A percentile compares a stretch with the other conserved stretches of the same genome.
Evolutionary conservation across 2,797 vertebrate genomes (phyloP).

Genomic region (Smutsia temminckii): DNA sequence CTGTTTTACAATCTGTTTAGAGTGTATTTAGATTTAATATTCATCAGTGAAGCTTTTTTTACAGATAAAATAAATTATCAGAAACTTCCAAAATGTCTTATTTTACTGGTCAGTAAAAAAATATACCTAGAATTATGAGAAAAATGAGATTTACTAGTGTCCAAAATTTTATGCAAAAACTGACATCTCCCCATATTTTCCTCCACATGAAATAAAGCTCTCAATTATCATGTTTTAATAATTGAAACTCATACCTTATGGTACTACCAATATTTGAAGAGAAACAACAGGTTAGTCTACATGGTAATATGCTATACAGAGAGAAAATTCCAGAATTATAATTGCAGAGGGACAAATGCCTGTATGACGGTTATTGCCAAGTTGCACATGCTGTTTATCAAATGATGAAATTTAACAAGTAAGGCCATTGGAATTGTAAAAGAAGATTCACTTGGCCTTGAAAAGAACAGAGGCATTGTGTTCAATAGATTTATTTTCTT

Average conservation of each 20-base stretch:
- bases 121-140: neutral
- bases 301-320: neutral
- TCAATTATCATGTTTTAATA: neutral
- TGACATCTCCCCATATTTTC: neutral
- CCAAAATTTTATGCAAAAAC: neutral
- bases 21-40: slow-evolving; percentile 55
- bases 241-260: neutral
- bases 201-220: neutral
- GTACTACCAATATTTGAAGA: slow-evolving; percentile 6
- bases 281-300: slow-evolving; percentile 21
- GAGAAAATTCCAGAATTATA: neutral
- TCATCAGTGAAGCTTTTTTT: slow-evolving; percentile 34
- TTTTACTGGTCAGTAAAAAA: slow-evolving; percentile 19
- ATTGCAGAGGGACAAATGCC: neutral
- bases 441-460: neutral
- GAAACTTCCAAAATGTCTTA: slow-evolving; percentile 37
- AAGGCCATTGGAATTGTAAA: neutral
- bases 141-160: neutral
- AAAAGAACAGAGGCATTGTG: neutral
- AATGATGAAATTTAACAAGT: neutral
- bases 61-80: slow-evolving; percentile 23
- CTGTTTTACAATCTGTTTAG: slow-evolving; percentile 74
- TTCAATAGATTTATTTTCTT: neutral
- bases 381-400: neutral
- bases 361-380: neutral